A percentile compares a stretch with the other conserved stretches of the same genome.
These are phyloP conservation scores for Aporrectodea caliginosa DNA, from an alignment of 1,140 invertebrate species.

Conservation along the genomic window DNA sequence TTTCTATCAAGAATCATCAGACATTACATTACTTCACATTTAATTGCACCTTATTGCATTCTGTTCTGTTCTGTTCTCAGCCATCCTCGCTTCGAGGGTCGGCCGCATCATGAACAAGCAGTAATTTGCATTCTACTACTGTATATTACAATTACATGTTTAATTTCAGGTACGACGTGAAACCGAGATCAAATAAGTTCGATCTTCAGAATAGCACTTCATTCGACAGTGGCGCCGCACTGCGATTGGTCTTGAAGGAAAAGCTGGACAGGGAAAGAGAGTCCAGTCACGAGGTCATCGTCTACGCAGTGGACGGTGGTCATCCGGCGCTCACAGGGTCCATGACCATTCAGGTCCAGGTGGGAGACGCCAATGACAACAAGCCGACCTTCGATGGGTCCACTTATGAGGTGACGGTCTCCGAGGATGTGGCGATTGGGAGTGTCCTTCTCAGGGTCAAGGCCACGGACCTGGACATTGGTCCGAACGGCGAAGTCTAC, in stretches of 20 bases:
- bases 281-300: background rate
- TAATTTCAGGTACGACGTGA: background rate
- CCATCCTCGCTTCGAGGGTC: too few species aligned
- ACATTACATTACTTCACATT: too few species aligned
- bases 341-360: conserved; percentile 9
- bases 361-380: conserved; percentile 32
- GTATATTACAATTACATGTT: too few species aligned
- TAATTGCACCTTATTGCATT: too few species aligned
- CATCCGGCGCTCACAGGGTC: conserved; percentile 21
- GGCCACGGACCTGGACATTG: conserved; percentile 57
- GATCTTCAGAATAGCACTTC: background rate
- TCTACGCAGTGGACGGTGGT: conserved; percentile 3
- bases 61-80: too few species aligned
- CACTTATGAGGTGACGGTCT: conserved; percentile 26
- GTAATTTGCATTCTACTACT: too few species aligned
- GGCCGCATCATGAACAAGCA: too few species aligned
- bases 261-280: background rate
- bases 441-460: conserved; percentile 75
- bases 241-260: background rate
- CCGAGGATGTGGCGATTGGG: conserved; percentile 58
- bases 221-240: background rate
- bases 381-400: conserved; percentile 20
- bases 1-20: too few species aligned
- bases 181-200: background rate
- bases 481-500: conserved; percentile 44